Conservation (phyloP, 2,888 invertebrate species). For the Hipparchia sbordonii region DNA sequence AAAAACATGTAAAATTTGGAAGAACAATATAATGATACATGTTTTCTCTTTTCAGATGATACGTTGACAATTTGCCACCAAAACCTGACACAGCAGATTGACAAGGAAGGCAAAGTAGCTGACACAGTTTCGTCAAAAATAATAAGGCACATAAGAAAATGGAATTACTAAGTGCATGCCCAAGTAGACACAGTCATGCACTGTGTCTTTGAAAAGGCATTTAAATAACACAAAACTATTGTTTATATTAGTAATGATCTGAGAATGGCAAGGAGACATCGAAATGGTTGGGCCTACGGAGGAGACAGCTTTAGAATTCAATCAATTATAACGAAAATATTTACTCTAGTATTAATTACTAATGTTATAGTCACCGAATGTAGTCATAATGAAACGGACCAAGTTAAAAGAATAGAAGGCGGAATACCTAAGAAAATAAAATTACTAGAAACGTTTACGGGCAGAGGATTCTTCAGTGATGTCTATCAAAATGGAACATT, state of each 20-base stretch:
- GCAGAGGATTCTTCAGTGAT: constrained; percentile 64
- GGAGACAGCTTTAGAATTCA: constrained; percentile 33
- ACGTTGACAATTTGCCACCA: constrained; percentile 40
- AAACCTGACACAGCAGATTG: constrained; percentile 27
- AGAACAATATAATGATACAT: constrained; percentile 27
- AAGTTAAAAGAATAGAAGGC: constrained; percentile 47
- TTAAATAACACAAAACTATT: constrained; percentile 43
- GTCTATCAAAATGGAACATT: constrained; percentile 75
- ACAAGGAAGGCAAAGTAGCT: constrained; percentile 38
- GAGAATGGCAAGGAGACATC: constrained; percentile 56
- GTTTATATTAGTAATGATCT: constrained; percentile 56
- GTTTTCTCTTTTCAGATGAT: constrained; percentile 56
- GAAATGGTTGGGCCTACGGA: constrained; percentile 33
- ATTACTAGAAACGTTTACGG: constrained; percentile 63
- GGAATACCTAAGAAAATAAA: constrained; percentile 62
- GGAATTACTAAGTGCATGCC: constrained; percentile 49
- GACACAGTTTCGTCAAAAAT: constrained; percentile 50
- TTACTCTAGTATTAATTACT: constrained; percentile 58
- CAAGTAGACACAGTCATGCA: constrained; percentile 42
- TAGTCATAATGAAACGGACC: constrained; percentile 52
- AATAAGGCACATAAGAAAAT: constrained; percentile 53
- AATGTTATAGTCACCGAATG: constrained; percentile 51
- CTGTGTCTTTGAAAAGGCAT: constrained; percentile 47
- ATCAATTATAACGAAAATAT: constrained; percentile 45
- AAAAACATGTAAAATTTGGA: not conserved